Conservation (phyloP, 2,797 vertebrate genomes). For the Diceros bicornis region DNA sequence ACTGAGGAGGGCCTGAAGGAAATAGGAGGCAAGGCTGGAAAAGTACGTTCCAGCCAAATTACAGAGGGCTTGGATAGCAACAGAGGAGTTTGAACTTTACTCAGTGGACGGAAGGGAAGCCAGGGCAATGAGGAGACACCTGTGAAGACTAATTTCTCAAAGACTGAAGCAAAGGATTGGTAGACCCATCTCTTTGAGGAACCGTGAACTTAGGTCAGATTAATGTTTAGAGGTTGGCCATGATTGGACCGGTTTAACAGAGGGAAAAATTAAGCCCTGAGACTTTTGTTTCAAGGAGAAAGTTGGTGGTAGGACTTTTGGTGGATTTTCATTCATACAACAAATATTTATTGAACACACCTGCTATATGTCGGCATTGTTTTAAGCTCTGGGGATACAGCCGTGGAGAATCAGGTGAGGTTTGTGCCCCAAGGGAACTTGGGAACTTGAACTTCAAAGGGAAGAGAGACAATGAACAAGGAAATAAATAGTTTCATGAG, state of each 20-base stretch:
- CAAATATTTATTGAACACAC: neutral
- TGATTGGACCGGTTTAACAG: slow-evolving; percentile 6
- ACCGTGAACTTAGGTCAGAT: neutral
- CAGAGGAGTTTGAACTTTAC: neutral
- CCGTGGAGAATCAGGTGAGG: neutral
- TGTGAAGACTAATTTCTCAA: neutral
- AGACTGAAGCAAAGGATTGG: neutral
- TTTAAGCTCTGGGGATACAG: neutral
- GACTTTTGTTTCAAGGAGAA: slow-evolving; percentile 21
- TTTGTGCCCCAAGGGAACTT: neutral
- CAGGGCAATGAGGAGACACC: neutral
- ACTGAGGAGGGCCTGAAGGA: neutral
- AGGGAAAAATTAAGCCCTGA: neutral
- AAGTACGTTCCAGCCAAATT: neutral
- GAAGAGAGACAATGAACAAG: neutral
- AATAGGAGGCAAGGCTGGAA: neutral
- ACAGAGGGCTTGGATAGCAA: neutral
- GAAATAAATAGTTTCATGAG: neutral
- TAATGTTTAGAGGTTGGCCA: neutral
- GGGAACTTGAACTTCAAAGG: neutral
- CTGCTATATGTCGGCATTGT: neutral
- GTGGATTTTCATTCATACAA: neutral
- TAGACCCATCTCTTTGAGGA: slow-evolving; percentile 23
- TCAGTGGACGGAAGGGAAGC: neutral
- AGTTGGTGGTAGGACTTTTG: neutral